Evolutionary conservation across 2,888 invertebrate genomes (phyloP).

Genomic region (Temnothorax rugatulus): DNA sequence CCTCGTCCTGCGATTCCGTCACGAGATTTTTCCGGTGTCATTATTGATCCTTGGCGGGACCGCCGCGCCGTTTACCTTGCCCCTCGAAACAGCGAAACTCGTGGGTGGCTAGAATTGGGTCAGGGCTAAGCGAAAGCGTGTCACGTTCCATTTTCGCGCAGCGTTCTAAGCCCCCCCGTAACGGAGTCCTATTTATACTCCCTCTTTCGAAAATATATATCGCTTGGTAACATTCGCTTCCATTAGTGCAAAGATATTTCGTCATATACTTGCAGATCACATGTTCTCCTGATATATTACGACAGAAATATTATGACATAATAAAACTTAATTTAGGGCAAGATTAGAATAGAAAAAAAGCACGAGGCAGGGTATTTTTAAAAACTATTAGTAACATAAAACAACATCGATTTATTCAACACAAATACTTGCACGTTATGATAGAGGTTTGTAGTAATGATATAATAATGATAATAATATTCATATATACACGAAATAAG

Average conservation of each 20-base stretch:
- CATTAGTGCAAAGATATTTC: neutral
- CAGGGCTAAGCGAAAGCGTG: constrained; percentile 68
- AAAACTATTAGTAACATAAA: constrained; percentile 80
- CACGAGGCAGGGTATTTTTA: constrained; percentile 1
- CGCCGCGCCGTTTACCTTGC: constrained; percentile 39
- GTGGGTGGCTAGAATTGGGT: constrained; percentile 66
- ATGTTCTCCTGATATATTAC: neutral
- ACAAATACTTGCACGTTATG: constrained; percentile 84
- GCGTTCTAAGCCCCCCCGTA: neutral
- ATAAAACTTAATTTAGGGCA: neutral
- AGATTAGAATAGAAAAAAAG: neutral
- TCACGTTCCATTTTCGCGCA: constrained; percentile 63
- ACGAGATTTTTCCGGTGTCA: constrained; percentile 42
- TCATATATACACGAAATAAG: constrained; percentile 84
- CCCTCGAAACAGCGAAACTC: constrained; percentile 37
- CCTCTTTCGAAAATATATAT: constrained; percentile 8
- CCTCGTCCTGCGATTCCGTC: constrained; percentile 5
- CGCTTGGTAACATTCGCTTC: neutral
- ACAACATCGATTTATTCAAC: constrained; percentile 86
- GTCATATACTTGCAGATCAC: neutral
- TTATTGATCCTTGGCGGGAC: constrained; percentile 41
- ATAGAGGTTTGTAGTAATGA: constrained; percentile 81
- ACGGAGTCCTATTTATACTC: constrained; percentile 16
- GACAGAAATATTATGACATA: neutral
- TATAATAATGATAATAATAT: constrained; percentile 80